phyloP scores from a whole-genome alignment of 1,140 invertebrate genomes.

The Zaprionus africanus region DNA sequence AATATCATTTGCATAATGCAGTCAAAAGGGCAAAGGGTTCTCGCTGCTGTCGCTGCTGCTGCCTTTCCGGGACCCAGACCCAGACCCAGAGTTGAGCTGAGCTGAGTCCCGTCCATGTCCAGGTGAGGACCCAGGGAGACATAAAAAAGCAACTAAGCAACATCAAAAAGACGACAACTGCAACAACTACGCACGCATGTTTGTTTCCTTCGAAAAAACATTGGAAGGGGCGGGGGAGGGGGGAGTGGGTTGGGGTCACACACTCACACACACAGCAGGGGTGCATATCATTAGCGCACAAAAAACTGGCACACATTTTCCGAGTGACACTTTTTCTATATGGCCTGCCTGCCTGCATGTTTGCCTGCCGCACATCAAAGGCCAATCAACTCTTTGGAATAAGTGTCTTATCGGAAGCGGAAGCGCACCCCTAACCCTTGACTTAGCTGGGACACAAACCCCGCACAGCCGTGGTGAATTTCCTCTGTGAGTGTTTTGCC shows the following conservation, averaged over 20 bases:
- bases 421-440: constrained; percentile 71
- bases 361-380: constrained; percentile 64
- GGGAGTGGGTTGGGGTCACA: constrained; percentile 26
- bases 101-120: constrained; percentile 10
- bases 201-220: constrained; percentile 69
- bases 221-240: constrained; percentile 1
- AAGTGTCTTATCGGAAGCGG: constrained; percentile 71
- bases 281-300: constrained; percentile 76
- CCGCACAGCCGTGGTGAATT: constrained; percentile 50
- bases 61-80: constrained; percentile 20
- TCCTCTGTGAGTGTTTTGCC: constrained; percentile 17
- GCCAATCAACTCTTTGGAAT: constrained; percentile 71
- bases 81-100: constrained; percentile 25
- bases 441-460: constrained; percentile 62
- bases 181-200: constrained; percentile 71
- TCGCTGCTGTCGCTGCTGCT: constrained; percentile 37
- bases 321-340: constrained; percentile 70
- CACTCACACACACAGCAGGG: constrained; percentile 38
- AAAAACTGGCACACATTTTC: constrained; percentile 73
- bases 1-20: constrained; percentile 78
- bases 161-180: constrained; percentile 71
- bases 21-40: constrained; percentile 75
- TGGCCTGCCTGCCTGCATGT: constrained; percentile 1
- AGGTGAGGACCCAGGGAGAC: constrained; percentile 41
- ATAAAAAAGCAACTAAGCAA: constrained; percentile 57